These are phyloP conservation scores for Odontophorus gujanensis DNA, from an alignment of 2,113 vertebrate species.

Conservation along the genomic window DNA sequence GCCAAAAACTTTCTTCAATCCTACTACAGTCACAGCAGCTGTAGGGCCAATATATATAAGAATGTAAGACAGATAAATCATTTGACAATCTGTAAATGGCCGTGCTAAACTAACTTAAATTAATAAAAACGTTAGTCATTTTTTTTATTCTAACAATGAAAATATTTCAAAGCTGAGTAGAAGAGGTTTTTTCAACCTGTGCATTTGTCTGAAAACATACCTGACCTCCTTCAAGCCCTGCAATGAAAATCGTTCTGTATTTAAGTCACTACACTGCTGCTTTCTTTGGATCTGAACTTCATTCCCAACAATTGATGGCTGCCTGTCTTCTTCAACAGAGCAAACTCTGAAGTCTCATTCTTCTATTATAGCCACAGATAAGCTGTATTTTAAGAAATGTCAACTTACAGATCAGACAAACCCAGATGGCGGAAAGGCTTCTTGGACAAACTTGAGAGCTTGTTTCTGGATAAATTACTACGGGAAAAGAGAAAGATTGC, in stretches of 20 bases:
- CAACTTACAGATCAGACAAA: conserved; percentile 94
- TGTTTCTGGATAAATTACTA: conserved; percentile 97
- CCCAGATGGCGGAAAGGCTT: conserved; percentile 92
- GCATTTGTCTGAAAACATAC: neutral
- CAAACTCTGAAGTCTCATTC: neutral
- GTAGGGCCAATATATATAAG: neutral
- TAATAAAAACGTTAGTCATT: neutral
- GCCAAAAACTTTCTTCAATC: neutral
- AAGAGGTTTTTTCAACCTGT: neutral
- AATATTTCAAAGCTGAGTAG: neutral
- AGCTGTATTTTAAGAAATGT: conserved; percentile 34
- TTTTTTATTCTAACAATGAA: neutral
- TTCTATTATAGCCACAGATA: conserved; percentile 14
- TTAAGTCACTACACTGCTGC: neutral
- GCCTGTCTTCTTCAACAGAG: conserved; percentile 2
- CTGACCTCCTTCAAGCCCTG: neutral
- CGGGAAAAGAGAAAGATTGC: conserved; percentile 67
- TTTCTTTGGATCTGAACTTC: neutral
- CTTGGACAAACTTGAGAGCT: conserved; percentile 92
- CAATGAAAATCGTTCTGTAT: neutral
- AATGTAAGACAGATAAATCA: neutral
- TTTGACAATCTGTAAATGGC: neutral
- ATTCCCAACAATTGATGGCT: neutral
- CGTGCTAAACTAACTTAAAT: neutral
- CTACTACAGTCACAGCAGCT: neutral